These are phyloP conservation scores for Drosophila busckii DNA, from an alignment of 1,140 invertebrate species.

Conservation along the genomic window DNA sequence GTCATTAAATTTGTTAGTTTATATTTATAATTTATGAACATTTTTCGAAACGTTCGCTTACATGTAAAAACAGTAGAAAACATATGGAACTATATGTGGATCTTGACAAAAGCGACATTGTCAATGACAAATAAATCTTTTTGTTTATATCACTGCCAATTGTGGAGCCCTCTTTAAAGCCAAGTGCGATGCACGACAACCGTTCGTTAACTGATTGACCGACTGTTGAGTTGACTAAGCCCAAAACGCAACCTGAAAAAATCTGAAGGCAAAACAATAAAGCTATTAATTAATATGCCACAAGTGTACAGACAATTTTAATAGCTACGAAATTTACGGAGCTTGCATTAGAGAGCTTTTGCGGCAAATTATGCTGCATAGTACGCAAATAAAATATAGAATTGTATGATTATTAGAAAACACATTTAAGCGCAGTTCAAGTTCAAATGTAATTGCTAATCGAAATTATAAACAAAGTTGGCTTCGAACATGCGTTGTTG, in stretches of 20 bases:
- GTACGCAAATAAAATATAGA: too few relatives aligned
- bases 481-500: background rate
- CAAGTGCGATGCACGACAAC: slow-evolving; percentile 29
- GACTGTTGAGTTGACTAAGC: background rate
- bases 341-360: slow-evolving; percentile 19
- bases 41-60: slow-evolving; percentile 29
- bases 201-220: slow-evolving; percentile 19
- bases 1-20: background rate
- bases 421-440: too few relatives aligned
- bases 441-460: too few relatives aligned
- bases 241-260: slow-evolving; percentile 3
- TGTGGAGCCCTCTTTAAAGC: too few relatives aligned
- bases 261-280: slow-evolving; percentile 38
- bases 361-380: background rate
- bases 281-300: slow-evolving; percentile 57
- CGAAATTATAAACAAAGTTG: too few relatives aligned
- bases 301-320: slow-evolving; percentile 40
- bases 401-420: too few relatives aligned
- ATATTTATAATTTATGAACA: background rate
- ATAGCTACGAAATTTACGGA: slow-evolving; percentile 39
- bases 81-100: slow-evolving; percentile 42
- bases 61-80: slow-evolving; percentile 36
- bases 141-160: too few relatives aligned
- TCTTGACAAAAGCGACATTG: slow-evolving; percentile 43
- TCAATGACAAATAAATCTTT: slow-evolving; percentile 28